Evolutionary conservation across 2,797 vertebrate species (phyloP), one percentile per base, ranked within the genome.

Genomic region (Poliocrania exsul): DNA sequence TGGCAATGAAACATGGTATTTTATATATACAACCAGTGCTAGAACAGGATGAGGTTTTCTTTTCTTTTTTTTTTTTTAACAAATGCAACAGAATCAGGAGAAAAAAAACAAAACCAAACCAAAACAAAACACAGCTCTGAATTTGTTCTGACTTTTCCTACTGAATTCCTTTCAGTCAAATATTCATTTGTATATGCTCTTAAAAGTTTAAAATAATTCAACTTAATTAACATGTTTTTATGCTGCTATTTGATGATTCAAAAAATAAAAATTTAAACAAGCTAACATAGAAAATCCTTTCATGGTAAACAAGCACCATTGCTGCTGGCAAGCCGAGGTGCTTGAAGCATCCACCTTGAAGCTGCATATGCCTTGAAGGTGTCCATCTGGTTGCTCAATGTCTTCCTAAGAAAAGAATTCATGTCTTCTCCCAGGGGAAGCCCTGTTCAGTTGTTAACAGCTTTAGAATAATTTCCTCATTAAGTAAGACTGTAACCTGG

Each of bases 261-360:
- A 57, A 93, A 94, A 96, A 93, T 95, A 97, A 96, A 96, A 96
- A 96, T 96, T 93, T 96, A 95, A 97, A 94, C 88, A 96, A 95
- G 49, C 10, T 88, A 89, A 90, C 71, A 77, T 5, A 95, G 78
- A 96, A 81, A 84, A 92, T 72, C 62, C 60, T 95, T 94, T 94
- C 49, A 78, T 72, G 57, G 79, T 90, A 96, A 97, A 95, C 86
- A 97, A 94, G 83, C n/a, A 60, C 15, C 60, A 60, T 16, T 54
- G 81, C 92, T 96, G 37, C n/a, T 80, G 77, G 85, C 78, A 92
- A 95, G 37, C 67, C 79, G 57, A 83, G 51, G 74, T 1, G 1
- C 46, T 92, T 87, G 75, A 90, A 95, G 83, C 38, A 65, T 93
- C 53, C 42, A 35, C 73, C 90, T 97, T 92, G 84, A 95, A 97